Base-by-base conservation (phyloP, 2,113 vertebrate species). In the Oxygymnocypris stewartii region DNA sequence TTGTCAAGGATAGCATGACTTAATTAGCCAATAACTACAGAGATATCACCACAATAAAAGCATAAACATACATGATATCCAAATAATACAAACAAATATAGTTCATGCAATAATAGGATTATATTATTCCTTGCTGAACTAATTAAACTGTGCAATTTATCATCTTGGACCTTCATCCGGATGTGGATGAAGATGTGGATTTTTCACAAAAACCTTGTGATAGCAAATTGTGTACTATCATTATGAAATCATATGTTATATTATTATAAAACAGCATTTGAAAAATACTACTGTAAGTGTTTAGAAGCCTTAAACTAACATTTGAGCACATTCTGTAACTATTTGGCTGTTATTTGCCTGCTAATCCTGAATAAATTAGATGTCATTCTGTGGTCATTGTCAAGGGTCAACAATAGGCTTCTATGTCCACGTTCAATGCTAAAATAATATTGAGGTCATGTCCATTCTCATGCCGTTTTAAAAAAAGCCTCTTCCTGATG, bases 391-490 rank as follows among this genome's bases (percentile, higher is more conserved):
- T 63, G 54, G 54, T 47, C 83, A 85, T 85, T 85, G 83, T 85
- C 71, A 47, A 23, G 71, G 83, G 83, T 85, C 83, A 47, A 85
- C 73, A 85, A 85, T 85, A 61, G 83, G 42, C 23, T 44, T 16
- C 25, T 84, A 84, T 84, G 74, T 76, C 40, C 73, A 65, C 7
- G 18, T 59, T 84, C 51, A 63, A 18, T 84, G 83, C 42, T 63
- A 40, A 59, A 42, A 63, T 80, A 63, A 63, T 16, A 80, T 12
- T n/a, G 23, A 8, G 37, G 23, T n/a, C 31, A 11, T 61, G 31
- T 79, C 54, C 18, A 79, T 25, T 40, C 35, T 75, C 73, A 47
- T 75, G 73, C 20, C 25, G 20, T 47, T 44, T 75, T 25, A 14
- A 7, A 71, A 69, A 71, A 71, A 74, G 73, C 23, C 23, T 79